phyloP scores from a whole-genome alignment of 2,797 vertebrate genomes.

The Anabacerthia variegaticeps region DNA sequence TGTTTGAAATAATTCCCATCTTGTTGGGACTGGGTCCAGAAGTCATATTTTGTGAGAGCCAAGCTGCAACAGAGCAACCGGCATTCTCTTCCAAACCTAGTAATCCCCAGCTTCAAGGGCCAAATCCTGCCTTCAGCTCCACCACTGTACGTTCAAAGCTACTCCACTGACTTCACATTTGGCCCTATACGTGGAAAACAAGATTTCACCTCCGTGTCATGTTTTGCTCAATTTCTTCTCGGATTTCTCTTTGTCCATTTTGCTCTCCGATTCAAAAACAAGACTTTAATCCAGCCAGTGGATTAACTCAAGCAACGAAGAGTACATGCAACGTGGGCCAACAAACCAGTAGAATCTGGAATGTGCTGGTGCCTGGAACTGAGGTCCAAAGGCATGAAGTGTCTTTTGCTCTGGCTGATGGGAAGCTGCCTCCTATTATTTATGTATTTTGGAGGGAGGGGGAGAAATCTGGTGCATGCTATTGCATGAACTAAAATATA shows the following conservation, averaged over 20 bases:
- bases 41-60: slow-evolving; percentile 39
- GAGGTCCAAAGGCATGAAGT: neutral
- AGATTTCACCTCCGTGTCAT: slow-evolving; percentile 31
- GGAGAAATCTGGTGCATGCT: neutral
- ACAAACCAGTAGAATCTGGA: slow-evolving; percentile 4
- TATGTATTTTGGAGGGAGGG: neutral
- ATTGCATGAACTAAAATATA: neutral
- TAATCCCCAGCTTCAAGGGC: neutral
- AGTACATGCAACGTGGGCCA: neutral
- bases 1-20: slow-evolving; percentile 43
- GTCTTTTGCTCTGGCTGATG: neutral
- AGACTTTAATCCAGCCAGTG: neutral
- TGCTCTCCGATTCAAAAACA: slow-evolving; percentile 24
- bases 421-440: neutral
- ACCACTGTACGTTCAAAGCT: neutral
- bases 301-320: slow-evolving; percentile 5
- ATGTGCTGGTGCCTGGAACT: neutral
- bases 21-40: neutral
- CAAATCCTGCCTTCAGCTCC: slow-evolving; percentile 23
- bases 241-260: slow-evolving; percentile 43
- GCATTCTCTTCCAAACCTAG: slow-evolving; percentile 29
- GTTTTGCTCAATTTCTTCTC: slow-evolving; percentile 41
- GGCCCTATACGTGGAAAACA: slow-evolving; percentile 55
- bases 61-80: neutral
- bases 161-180: slow-evolving; percentile 58